Evolutionary conservation across 2,888 invertebrate species (phyloP).

Genomic region (Graphium colonna): DNA sequence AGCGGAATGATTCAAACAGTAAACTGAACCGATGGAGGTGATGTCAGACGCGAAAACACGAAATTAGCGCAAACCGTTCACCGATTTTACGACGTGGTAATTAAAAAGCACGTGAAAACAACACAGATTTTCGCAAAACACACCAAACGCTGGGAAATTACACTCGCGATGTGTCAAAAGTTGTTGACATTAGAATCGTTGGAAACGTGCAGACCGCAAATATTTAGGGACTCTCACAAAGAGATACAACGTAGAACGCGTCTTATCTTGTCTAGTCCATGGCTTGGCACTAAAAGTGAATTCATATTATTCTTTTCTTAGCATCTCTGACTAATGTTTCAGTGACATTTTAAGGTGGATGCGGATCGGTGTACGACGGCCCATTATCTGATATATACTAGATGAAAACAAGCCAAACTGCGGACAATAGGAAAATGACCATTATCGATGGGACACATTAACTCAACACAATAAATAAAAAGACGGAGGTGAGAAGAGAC

Average conservation of each 20-base stretch:
- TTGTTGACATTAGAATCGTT: not conserved
- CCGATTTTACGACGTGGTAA: conserved; percentile 43
- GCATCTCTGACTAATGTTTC: conserved; percentile 24
- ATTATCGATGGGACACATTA: conserved; percentile 31
- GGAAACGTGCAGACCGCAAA: not conserved
- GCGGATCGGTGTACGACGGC: conserved; percentile 5
- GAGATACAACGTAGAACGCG: conserved; percentile 17
- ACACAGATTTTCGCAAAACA: conserved; percentile 32
- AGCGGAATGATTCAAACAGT: conserved; percentile 53
- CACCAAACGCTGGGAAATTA: not conserved
- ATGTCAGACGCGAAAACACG: conserved; percentile 56
- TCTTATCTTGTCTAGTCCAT: conserved; percentile 24
- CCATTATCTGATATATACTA: not conserved
- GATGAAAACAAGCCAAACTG: not conserved
- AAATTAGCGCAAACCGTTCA: conserved; percentile 54
- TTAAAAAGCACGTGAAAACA: conserved; percentile 31
- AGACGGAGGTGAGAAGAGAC: conserved; percentile 23
- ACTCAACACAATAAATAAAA: conserved; percentile 36
- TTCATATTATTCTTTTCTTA: conserved; percentile 25
- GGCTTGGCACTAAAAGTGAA: conserved; percentile 23
- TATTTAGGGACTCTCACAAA: conserved; percentile 15
- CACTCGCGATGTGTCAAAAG: not conserved
- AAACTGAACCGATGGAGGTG: conserved; percentile 48
- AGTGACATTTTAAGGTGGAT: conserved; percentile 22
- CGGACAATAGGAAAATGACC: not conserved